Base-by-base conservation (phyloP, 2,888 invertebrate genomes). In the Lasius fuliginosus region DNA sequence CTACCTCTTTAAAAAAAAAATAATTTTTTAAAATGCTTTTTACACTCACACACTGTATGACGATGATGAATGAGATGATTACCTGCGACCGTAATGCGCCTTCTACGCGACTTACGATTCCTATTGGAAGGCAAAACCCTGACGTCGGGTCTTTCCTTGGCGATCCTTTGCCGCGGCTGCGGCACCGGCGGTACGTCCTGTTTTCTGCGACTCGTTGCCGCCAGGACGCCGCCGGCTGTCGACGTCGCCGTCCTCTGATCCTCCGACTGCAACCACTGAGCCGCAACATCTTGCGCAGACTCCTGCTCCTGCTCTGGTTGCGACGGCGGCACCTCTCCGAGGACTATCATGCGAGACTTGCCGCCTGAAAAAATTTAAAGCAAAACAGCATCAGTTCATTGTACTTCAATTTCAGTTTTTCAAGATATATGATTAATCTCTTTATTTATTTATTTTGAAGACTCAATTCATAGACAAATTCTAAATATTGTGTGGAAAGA, bases 271-370 rank as follows among this genome's bases (percentile, higher is more conserved):
- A 89, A 69, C 93, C 94, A 94, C 67, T 94, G 94, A 18, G 94
- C 94, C 75, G 94, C 94, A 79, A 94, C 94, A 91, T 94, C 94
- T 87, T 94, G 94, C 84, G 94, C 94, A 71, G 94, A 88, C 86
- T 94, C 94, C 82, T 94, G 94, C 85, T 94, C 94, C 90, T 94
- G 93, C 85, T 94, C 94, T 56, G 92, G 89, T 81, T 92, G 92
- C 64, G 90, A 92, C 76, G 94, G 94, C 68, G 94, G 94, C 71
- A 94, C 94, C 86, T 94, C 94, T 36, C 94, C 94, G 79, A 94
- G 90, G 85, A 94, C 94, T 85, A 94, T 94, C 86, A 93, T 91
- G 74, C 96, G 95, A 83, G 96, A 96, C 81, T 94, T 95, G 68
- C 95, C 94, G 90, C 96, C 96, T 92, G 94, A 46, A 46, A 71